Conservation (phyloP, 2,113 vertebrate species). For the Falcunculus frontatus region DNA sequence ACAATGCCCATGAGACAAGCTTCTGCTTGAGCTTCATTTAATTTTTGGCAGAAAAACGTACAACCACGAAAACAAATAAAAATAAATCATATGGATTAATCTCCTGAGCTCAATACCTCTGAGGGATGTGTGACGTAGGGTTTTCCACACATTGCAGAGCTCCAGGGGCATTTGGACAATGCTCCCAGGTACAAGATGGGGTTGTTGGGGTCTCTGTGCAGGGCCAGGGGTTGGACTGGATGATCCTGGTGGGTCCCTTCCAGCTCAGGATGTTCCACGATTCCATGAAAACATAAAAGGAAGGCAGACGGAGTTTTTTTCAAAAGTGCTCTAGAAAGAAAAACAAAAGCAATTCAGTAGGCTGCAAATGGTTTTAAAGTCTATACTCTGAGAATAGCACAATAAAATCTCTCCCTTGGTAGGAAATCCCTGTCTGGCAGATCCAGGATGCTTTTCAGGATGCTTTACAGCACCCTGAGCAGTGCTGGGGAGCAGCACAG, state of each 20-base stretch:
- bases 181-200: neutral
- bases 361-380: neutral
- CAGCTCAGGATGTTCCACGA: neutral
- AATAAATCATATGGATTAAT: neutral
- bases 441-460: neutral
- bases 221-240: neutral
- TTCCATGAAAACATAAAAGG: neutral
- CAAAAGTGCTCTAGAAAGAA: neutral
- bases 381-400: accelerated
- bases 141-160: neutral
- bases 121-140: neutral
- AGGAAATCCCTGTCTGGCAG: neutral
- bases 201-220: neutral
- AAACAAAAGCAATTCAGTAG: neutral
- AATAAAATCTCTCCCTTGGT: neutral
- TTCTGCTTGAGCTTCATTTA: neutral
- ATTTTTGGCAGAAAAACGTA: neutral
- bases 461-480: neutral
- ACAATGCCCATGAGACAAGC: neutral
- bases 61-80: neutral
- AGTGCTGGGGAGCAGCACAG: neutral
- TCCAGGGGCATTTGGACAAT: accelerated
- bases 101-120: neutral
- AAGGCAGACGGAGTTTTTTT: neutral
- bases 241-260: neutral